Percentiles rank a stretch among this genome's conserved stretches.
Conservation (phyloP, 2,888 invertebrate genomes). For the Andrena bicolor region DNA sequence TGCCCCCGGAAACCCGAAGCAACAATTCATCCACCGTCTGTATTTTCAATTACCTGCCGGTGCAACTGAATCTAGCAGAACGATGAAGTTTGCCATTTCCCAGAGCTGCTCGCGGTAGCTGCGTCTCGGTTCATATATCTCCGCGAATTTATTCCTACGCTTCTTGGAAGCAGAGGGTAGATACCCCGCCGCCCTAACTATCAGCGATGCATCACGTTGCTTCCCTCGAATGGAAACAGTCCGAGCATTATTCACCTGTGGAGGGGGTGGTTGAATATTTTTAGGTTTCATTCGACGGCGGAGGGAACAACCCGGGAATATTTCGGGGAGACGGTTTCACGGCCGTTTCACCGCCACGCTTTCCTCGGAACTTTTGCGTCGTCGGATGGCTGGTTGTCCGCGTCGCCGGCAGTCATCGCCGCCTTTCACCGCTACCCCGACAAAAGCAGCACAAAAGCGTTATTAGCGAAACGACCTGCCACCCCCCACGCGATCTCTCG, state of each 20-base stretch:
- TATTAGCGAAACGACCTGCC: conserved; percentile 45
- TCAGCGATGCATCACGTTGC: background rate
- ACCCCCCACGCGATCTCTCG: conserved; percentile 15
- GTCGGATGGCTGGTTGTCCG: background rate
- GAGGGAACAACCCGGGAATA: background rate
- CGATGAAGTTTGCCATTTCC: conserved; percentile 8
- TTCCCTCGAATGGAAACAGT: background rate
- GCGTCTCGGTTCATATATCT: background rate
- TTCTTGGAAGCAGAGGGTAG: background rate
- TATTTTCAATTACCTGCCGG: background rate
- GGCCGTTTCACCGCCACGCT: background rate
- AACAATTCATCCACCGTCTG: background rate
- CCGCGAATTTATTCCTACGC: background rate
- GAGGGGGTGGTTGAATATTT: background rate
- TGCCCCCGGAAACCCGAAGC: background rate
- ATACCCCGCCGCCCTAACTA: background rate
- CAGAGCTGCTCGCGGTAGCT: background rate
- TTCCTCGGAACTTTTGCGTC: background rate
- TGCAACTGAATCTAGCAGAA: background rate
- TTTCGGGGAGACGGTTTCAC: background rate
- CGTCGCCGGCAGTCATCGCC: background rate
- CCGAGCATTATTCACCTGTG: background rate
- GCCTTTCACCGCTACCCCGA: background rate
- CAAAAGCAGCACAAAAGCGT: conserved; percentile 35
- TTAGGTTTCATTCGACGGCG: background rate